phyloP scores from a whole-genome alignment of 1,140 invertebrate species.

The Gyrodactylus salaris region DNA sequence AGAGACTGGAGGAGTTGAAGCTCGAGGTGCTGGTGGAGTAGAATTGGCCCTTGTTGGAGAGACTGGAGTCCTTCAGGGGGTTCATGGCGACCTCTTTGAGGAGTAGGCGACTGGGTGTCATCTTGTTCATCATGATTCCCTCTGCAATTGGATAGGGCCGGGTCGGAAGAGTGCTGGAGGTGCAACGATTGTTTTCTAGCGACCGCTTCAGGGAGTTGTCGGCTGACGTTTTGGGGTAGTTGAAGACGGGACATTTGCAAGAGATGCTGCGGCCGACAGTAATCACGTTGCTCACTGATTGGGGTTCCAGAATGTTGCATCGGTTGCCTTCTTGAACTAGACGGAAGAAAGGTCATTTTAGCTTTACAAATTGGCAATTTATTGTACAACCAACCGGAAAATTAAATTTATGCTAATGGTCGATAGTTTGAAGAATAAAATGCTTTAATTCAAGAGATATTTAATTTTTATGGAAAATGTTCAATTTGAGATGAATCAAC shows the following conservation, averaged over 20 bases:
- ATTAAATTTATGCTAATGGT: no score
- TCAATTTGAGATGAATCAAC: no score
- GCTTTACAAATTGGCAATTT: no score
- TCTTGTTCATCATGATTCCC: no score
- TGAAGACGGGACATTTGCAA: background rate
- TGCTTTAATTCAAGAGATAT: no score
- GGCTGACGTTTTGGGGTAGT: background rate
- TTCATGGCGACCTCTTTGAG: no score
- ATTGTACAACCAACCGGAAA: no score
- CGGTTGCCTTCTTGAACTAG: no score
- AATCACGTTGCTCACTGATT: background rate
- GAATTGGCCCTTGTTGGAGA: background rate
- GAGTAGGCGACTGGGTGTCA: background rate
- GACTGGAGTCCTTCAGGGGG: background rate
- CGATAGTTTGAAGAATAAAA: no score
- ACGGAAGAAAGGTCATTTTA: no score
- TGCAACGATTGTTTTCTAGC: background rate
- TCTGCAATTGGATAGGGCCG: background rate
- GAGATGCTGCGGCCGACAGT: background rate
- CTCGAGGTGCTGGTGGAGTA: background rate
- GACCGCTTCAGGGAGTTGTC: background rate
- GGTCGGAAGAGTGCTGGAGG: background rate
- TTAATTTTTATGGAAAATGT: no score
- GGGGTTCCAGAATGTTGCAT: no score
- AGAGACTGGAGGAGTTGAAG: background rate